Evolutionary conservation across 2,888 invertebrate genomes (phyloP), one percentile per base, ranked within the genome.

Genomic region (Hoplodrina ambigua): DNA sequence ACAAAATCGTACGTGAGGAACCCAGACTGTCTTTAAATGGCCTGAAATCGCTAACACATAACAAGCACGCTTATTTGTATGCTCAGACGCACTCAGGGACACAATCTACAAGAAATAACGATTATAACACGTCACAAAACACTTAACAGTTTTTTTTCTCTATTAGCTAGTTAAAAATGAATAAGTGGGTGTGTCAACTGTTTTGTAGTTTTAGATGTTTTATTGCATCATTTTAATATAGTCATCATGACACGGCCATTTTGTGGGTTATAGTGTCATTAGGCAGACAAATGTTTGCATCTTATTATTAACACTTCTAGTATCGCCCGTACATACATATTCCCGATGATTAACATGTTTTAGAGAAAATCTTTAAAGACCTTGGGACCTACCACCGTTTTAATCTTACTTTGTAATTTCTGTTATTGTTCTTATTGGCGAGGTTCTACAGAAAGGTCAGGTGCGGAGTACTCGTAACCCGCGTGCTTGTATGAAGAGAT

Each of bases 111-210:
- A 55, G 19, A 50, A 55, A 55, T 25, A 55, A 56, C 7, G 6
- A 68, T 41, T 49, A 19, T 10, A 25, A 17, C 30, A 49, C 49
- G 41, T 50, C 30, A 56, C 5, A 49, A 17, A 6, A 56, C 41
- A 13, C 41, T 6, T 3, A 49, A 11, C 8, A 4, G 13, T 17
- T 33, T 53, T 50, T n/a, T 62, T 50, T 62, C 33, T 20, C 33
- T 10, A 55, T 56, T 44, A 1, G n/a, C n/a, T n/a, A 19, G n/a
- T 11, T 30, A 30, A 62, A 60, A 69, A 55, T 19, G n/a, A 73
- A n/a, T 55, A 52, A 52, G 55, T 72, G 37, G 46, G 55, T 46
- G 63, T 73, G 56, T 73, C 50, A 56, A 46, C 15, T 4, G 11
- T 44, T n/a, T 70, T 61, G 49, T 17, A 19, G 50, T 65, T 63